Conservation (phyloP, 2,113 vertebrate species). For the Melanocharis versteri region DNA sequence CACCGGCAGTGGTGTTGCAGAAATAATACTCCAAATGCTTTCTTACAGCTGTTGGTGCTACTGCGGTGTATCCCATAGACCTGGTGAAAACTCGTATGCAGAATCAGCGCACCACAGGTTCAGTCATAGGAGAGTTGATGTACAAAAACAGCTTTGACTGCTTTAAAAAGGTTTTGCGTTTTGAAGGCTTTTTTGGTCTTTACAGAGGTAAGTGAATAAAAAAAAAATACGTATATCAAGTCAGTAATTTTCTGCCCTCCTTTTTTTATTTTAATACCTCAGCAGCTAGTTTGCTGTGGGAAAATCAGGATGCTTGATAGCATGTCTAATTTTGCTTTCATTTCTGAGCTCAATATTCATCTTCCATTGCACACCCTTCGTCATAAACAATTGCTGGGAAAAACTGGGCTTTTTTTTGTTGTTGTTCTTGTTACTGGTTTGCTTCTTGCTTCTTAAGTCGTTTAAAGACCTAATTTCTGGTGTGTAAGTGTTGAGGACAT, state of each 20-base stretch:
- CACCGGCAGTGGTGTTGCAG: not conserved
- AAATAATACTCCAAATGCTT: not conserved
- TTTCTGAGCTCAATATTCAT: not conserved
- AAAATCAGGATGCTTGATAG: not conserved
- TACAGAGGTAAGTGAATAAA: conserved; percentile 85
- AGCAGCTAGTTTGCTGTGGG: not conserved
- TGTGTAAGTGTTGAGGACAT: not conserved
- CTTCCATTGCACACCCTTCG: not conserved
- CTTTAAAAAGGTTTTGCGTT: conserved; percentile 92
- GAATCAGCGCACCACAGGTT: conserved; percentile 89
- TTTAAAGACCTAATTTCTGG: not conserved
- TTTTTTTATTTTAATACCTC: not conserved
- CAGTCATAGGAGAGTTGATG: conserved; percentile 91
- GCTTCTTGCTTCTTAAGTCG: not conserved
- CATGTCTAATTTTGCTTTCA: not conserved
- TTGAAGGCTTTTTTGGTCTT: conserved; percentile 92
- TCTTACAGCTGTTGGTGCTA: conserved; percentile 87
- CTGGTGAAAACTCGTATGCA: conserved; percentile 98
- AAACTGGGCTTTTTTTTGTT: not conserved
- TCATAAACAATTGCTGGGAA: not conserved
- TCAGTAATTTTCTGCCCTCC: not conserved
- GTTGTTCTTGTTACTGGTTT: not conserved
- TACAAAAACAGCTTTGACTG: conserved; percentile 98
- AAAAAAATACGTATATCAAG: not conserved
- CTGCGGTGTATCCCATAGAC: conserved; percentile 93